A percentile compares a stretch with the other conserved stretches of the same genome.
Evolutionary conservation across 2,888 invertebrate species (phyloP).

Genomic region (Machimus rusticus): DNA sequence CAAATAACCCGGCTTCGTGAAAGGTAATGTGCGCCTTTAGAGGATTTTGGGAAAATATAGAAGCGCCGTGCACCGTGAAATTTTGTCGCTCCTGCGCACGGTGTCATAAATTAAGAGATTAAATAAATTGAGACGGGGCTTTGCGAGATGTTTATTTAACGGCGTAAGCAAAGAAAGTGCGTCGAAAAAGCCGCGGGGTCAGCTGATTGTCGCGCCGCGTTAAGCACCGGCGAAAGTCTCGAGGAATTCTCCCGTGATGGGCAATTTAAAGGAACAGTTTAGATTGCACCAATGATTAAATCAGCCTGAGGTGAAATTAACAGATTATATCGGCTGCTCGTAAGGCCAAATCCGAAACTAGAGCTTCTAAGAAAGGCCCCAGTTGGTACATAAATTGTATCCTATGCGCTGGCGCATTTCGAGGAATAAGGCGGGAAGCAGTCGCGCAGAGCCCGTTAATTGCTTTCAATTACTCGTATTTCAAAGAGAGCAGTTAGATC

Average conservation of each 20-base stretch:
- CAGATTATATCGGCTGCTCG: neutral
- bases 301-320: neutral
- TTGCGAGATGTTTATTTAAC: neutral
- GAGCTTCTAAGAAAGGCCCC: neutral
- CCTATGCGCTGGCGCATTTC: neutral
- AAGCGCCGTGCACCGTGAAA: too few relatives aligned
- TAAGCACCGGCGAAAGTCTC: neutral
- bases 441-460: neutral
- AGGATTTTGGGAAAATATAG: neutral
- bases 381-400: neutral
- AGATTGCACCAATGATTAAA: neutral
- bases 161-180: neutral
- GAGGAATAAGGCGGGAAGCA: neutral
- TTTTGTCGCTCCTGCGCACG: neutral
- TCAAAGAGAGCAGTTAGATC: neutral
- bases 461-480: neutral
- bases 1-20: neutral
- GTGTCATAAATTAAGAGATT: neutral
- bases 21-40: neutral
- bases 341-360: neutral
- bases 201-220: neutral
- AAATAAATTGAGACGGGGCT: neutral
- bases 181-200: neutral
- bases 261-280: neutral
- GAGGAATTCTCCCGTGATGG: neutral